Conservation (phyloP, 2,888 invertebrate genomes). For the Caradrina clavipalpis region DNA sequence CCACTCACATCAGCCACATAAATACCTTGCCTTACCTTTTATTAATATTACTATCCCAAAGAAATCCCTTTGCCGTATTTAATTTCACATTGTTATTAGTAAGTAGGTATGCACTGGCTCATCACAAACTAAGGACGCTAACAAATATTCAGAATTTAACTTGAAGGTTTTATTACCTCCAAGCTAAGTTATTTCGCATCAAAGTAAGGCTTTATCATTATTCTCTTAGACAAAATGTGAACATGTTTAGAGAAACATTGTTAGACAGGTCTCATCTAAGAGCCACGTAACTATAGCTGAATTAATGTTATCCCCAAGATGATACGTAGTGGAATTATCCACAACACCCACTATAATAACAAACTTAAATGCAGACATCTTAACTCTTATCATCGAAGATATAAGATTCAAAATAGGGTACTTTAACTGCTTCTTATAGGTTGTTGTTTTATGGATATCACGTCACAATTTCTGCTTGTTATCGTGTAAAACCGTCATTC, state of each 20-base stretch:
- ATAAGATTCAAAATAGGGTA: conserved; percentile 11
- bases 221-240: conserved; percentile 30
- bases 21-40: too few species aligned
- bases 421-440: not conserved
- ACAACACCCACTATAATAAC: conserved; percentile 33
- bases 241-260: conserved; percentile 25
- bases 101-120: too few species aligned
- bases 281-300: conserved; percentile 39
- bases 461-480: conserved; percentile 43
- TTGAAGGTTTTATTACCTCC: not conserved
- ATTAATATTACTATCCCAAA: too few species aligned
- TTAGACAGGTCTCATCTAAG: conserved; percentile 25
- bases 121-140: not conserved
- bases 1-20: too few species aligned
- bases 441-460: conserved; percentile 36
- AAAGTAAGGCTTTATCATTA: conserved; percentile 14
- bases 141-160: not conserved
- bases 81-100: too few species aligned
- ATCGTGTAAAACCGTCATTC: conserved; percentile 36
- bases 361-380: not conserved
- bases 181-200: not conserved
- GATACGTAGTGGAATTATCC: conserved; percentile 45
- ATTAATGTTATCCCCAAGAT: conserved; percentile 50
- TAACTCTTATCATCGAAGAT: fast-evolving
- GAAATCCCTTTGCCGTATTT: too few species aligned